Evolutionary conservation across 2,113 vertebrate genomes (phyloP).

Genomic region (Phylloscopus whistleri): DNA sequence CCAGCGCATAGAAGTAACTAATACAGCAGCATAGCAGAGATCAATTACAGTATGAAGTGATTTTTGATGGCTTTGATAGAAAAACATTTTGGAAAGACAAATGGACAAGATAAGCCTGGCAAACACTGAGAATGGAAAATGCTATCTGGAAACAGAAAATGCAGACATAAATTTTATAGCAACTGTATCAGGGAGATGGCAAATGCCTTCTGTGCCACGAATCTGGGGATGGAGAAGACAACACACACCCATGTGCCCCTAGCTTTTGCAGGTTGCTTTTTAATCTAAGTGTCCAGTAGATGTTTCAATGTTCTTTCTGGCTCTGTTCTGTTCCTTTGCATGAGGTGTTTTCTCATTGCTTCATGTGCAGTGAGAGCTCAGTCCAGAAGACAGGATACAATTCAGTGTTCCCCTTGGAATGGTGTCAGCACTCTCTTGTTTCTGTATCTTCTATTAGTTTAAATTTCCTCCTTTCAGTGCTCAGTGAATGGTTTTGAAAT

Average conservation of each 20-base stretch:
- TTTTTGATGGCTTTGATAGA: not conserved
- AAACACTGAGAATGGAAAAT: not conserved
- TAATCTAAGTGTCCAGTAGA: not conserved
- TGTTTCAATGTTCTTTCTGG: not conserved
- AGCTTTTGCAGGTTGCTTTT: not conserved
- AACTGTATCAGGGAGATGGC: not conserved
- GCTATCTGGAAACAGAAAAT: not conserved
- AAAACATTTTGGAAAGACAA: slow-evolving; percentile 4
- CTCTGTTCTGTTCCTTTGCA: not conserved
- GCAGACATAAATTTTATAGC: not conserved
- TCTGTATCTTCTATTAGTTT: not conserved
- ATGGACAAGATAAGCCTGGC: not conserved
- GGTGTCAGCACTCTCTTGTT: not conserved
- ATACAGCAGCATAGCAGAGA: not conserved
- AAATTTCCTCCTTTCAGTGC: not conserved
- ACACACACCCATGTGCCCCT: not conserved
- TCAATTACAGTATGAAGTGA: not conserved
- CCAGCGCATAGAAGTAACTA: not conserved
- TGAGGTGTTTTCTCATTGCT: not conserved
- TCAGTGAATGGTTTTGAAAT: not conserved
- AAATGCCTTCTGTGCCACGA: not conserved
- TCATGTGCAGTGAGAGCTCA: not conserved
- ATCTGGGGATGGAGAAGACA: not conserved
- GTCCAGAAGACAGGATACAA: not conserved
- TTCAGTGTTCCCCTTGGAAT: not conserved